Evolutionary conservation across 2,113 vertebrate genomes (phyloP), one percentile per base, ranked within the genome.

Genomic region (Plestiodon gilberti): DNA sequence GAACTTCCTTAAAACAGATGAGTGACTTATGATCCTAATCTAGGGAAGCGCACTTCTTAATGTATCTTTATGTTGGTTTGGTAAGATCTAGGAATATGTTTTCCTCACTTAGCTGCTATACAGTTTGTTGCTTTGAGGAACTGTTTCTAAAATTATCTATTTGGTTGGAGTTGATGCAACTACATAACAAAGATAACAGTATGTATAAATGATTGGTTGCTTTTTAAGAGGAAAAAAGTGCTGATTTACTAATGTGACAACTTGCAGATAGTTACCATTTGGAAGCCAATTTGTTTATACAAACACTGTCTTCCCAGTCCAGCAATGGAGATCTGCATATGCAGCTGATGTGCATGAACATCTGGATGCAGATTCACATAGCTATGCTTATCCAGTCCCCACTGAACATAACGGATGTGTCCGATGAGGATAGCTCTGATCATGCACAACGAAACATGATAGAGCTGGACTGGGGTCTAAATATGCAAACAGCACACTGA

Each of bases 201-300:
- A 57, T 57, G 35, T 69, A 38, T 83, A 83, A 23, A 33, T 85
- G 30, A 64, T 59, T 14, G 28, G 71, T 85, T 1, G 30, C 8
- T 62, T 55, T 38, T 93, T 87, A n/a, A 43, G 89, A 14, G 23
- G 30, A 2, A 59, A 43, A 86, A 84, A 69, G 8, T 59, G 73
- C 23, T 33, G 57, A 77, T 88, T 82, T 90, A 85, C n/a, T 84
- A 38, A 78, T 85, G 25, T 73, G 71, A 87, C 61, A 89, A 77
- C 3, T 52, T 20, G 13, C 64, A 69, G 80, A 15, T 62, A 55
- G 75, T 22, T 2, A 62, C 86, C 87, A 87, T 82, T 88, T 82
- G 28, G 14, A 61, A 40, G 3, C 2, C n/a, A 38, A 70, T 43
- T 6, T 70, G 33, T 71, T 78, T 15, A 62, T 20, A 33, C 11